A percentile compares a stretch with the other conserved stretches of the same genome.
phyloP scores from a whole-genome alignment of 2,888 invertebrate genomes.

The Euplexia lucipara region DNA sequence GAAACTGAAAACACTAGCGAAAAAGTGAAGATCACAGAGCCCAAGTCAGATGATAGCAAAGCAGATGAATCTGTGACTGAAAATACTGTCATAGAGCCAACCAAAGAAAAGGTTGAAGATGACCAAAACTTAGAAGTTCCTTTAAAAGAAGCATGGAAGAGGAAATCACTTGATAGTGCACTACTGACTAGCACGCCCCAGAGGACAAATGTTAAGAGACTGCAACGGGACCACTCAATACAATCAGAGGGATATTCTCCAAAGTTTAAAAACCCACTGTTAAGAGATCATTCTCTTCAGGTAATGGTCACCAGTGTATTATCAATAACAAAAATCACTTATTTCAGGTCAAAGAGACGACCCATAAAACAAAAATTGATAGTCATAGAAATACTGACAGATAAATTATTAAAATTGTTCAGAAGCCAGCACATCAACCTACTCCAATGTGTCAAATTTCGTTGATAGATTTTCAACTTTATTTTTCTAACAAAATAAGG shows the following conservation, averaged over 20 bases:
- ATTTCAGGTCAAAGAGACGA: too few relatives aligned
- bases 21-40: constrained; percentile 67
- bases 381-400: too few relatives aligned
- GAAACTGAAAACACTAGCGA: constrained; percentile 64
- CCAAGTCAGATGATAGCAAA: constrained; percentile 81
- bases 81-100: constrained; percentile 80
- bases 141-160: constrained; percentile 80
- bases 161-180: constrained; percentile 84
- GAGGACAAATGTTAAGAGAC: constrained; percentile 74
- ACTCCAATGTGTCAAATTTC: too few relatives aligned
- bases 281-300: constrained; percentile 89
- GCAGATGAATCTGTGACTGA: constrained; percentile 81
- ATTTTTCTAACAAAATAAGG: too few relatives aligned
- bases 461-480: too few relatives aligned
- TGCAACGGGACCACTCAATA: constrained; percentile 86
- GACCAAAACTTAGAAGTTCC: constrained; percentile 83
- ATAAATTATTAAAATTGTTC: too few relatives aligned
- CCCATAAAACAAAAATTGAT: too few relatives aligned
- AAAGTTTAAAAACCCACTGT: constrained; percentile 85
- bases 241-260: constrained; percentile 87
- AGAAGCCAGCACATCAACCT: too few relatives aligned
- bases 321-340: too few relatives aligned
- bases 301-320: too few relatives aligned
- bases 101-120: constrained; percentile 65
- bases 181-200: constrained; percentile 77